Conservation (phyloP, 2,888 invertebrate genomes). For the Blastobasis adustella region DNA sequence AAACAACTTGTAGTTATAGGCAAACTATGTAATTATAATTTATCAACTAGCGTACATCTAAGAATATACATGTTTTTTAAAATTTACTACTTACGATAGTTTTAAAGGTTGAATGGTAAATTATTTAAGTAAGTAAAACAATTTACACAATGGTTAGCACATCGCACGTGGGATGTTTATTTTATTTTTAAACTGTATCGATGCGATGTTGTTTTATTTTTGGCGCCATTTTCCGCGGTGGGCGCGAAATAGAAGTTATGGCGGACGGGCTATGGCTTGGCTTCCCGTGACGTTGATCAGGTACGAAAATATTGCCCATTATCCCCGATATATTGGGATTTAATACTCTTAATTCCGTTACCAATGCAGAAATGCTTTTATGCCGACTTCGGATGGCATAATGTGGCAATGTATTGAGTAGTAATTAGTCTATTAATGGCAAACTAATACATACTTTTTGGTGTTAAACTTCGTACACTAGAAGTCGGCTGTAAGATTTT, state of each 20-base stretch:
- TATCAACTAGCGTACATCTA: constrained; percentile 11
- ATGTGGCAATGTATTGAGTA: neutral
- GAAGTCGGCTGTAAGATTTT: no score
- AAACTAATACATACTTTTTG: no score
- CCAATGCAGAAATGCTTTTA: constrained; percentile 5
- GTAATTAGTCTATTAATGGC: no score
- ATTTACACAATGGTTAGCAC: constrained; percentile 29
- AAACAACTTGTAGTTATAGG: no score
- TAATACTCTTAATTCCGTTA: constrained; percentile 4
- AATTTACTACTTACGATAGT: neutral
- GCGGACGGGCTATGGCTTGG: constrained; percentile 9
- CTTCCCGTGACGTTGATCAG: constrained; percentile 10
- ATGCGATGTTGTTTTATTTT: constrained; percentile 32
- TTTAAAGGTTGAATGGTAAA: constrained; percentile 4
- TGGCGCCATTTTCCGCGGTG: constrained; percentile 27
- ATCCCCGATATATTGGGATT: constrained; percentile 7
- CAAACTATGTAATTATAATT: constrained; percentile 1
- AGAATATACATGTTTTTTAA: constrained; percentile 6
- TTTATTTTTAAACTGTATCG: constrained; percentile 34
- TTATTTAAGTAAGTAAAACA: constrained; percentile 18
- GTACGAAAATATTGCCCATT: constrained; percentile 12
- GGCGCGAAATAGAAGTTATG: constrained; percentile 19
- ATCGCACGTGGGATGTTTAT: constrained; percentile 16
- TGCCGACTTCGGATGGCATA: constrained; percentile 1
- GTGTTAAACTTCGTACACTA: no score